Base-by-base conservation (phyloP, 1,140 invertebrate genomes). In the Drosophila equinoxialis region DNA sequence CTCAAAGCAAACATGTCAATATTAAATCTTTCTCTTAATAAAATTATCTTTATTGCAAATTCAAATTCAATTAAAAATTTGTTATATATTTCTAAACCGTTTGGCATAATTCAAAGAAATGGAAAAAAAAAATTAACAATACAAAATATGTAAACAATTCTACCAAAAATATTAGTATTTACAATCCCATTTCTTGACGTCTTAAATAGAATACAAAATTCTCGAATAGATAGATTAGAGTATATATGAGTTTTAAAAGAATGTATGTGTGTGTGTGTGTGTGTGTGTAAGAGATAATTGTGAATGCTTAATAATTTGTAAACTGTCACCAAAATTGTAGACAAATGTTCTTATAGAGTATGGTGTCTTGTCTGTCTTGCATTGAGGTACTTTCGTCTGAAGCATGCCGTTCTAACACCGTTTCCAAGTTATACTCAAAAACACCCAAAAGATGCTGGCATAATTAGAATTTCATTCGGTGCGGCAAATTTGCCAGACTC, bases 371-470 rank as follows among this genome's bases (percentile, higher is more conserved):
- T 86, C 90, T 86, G 90, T 70, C 76, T 74, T 69, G 90, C 90
- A 91, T 83, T 91, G 90, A 91, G 84, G 83, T 89, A 91, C 84
- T 76, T 77, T 85, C 81, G 82, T 91, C 90, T 81, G 76, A 86
- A 90, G 81, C 79, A 85, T 67, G 77, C 83, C 89, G 78, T 79
- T 91, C 58, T 84, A 89, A 89, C 84, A 87, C 68, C 84, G 70
- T 68, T 45, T 48, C 45, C 11, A 51, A 54, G 45, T 23, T 37
- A 39, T 14, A 14, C 57, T 37, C 14, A 65, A 54, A 59, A 54
- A 59, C 41, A 26, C 30, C 66, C 71, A 64, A n/a, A n/a, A n/a
- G 17, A 11, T 20, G 17, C 3, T 48, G 20, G 45, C 45, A 1
- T 51, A 20, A 26, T 59, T 20, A 45, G 23, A 41, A 37, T 14